Percentiles rank a stretch among this genome's conserved stretches.
These are phyloP conservation scores for Yponomeuta evonymella DNA, from an alignment of 2,888 invertebrate species.

Conservation along the genomic window DNA sequence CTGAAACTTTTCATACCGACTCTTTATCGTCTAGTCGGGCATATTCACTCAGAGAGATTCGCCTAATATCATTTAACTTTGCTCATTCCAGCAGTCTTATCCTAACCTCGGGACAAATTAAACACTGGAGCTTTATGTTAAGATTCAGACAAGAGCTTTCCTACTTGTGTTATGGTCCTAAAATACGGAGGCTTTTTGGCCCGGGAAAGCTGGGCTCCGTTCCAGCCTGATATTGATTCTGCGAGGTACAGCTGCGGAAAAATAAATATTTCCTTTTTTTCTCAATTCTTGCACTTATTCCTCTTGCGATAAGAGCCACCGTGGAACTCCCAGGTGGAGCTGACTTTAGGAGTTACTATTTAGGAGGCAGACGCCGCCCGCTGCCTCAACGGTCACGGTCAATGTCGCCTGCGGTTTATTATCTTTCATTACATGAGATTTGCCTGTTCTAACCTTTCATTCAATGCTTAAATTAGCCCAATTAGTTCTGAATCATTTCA, in stretches of 20 bases:
- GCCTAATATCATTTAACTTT: neutral
- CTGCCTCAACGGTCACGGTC: constrained; percentile 17
- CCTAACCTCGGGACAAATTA: neutral
- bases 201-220: neutral
- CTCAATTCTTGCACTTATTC: no score
- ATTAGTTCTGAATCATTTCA: no score
- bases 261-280: neutral
- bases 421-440: neutral
- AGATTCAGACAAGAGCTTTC: neutral
- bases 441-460: no score
- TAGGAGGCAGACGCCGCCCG: neutral
- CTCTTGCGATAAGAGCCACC: no score
- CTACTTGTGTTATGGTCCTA: neutral
- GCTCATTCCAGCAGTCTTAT: neutral
- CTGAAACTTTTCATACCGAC: neutral
- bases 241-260: neutral
- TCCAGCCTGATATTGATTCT: constrained; percentile 16
- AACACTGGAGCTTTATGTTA: neutral
- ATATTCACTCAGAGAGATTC: neutral
- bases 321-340: no score
- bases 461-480: no score
- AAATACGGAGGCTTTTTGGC: neutral
- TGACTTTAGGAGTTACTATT: neutral
- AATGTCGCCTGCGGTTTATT: constrained; percentile 11
- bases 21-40: no score